phyloP scores from a whole-genome alignment of 1,140 invertebrate genomes.

The Listronotus oregonensis region DNA sequence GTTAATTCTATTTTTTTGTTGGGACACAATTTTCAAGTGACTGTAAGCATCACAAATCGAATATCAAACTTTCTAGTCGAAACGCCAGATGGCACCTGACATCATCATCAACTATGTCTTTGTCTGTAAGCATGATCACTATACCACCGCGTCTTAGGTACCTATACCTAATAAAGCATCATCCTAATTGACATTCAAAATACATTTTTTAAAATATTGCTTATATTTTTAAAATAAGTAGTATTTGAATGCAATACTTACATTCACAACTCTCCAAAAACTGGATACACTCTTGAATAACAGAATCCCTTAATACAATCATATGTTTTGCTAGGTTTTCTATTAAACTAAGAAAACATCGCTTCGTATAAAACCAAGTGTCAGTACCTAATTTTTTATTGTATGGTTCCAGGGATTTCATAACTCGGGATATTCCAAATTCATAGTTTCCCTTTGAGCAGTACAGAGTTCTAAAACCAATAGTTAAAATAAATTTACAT shows the following conservation, averaged over 20 bases:
- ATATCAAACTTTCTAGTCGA: too few relatives aligned
- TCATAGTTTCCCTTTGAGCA: slow-evolving; percentile 99
- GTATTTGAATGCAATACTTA: slow-evolving; percentile 48
- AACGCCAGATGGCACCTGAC: too few relatives aligned
- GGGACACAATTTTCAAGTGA: too few relatives aligned
- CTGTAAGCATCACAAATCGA: too few relatives aligned
- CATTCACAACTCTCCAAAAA: slow-evolving; percentile 92
- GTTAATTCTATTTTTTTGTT: too few relatives aligned
- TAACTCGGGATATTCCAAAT: slow-evolving; percentile 98
- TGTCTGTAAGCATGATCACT: too few relatives aligned
- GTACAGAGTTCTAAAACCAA: slow-evolving; percentile 78
- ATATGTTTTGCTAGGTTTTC: slow-evolving; percentile 93
- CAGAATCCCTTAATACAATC: slow-evolving; percentile 85
- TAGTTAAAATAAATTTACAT: slow-evolving; percentile 12
- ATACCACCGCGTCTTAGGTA: too few relatives aligned
- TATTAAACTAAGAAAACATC: slow-evolving; percentile 91
- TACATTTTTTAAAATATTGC: too few relatives aligned
- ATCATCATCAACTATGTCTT: too few relatives aligned
- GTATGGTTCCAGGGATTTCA: slow-evolving; percentile 95
- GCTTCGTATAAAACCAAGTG: slow-evolving; percentile 97
- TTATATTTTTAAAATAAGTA: too few relatives aligned
- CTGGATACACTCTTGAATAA: slow-evolving; percentile 87
- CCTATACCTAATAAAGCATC: too few relatives aligned
- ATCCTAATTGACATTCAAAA: too few relatives aligned
- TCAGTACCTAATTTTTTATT: slow-evolving; percentile 95